Base-by-base conservation (phyloP, 2,888 invertebrate species). In the Macropis europaea region DNA sequence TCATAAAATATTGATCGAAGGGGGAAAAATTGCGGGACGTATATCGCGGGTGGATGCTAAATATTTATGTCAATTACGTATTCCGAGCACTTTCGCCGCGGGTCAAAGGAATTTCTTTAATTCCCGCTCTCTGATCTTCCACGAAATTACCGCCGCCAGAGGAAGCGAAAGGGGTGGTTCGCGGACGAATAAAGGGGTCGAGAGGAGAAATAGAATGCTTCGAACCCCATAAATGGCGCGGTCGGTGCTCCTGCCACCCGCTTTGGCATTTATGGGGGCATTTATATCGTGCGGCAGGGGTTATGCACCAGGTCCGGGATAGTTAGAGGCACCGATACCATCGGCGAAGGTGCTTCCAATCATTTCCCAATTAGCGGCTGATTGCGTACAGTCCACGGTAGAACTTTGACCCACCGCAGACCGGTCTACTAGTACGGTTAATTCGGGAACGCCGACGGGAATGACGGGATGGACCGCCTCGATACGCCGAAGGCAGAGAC, bases 311-410 rank as follows among this genome's bases (percentile, higher is more conserved):
- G 59, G 67, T 61, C 48, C 36, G 62, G 75, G 79, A 74, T 79
- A 76, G 82, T 79, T 80, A 76, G 67, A 77, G 76, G 63, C 68
- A 50, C 50, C 79, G 79, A 76, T 82, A 76, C 50, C 74, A 81
- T 80, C 84, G 76, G 62, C 64, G 66, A 66, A 75, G 82, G 79
- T 79, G 81, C 81, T 80, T 85, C 85, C 87, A 87, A 89, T 88
- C 85, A 88, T 86, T 88, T 83, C 81, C 84, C 86, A 88, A 89
- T 89, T 89, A 88, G 84, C 84, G 84, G 81, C 85, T 86, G 87
- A 89, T 87, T 88, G 88, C 88, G 82, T 84, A 82, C 75, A 82
- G 81, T 79, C 81, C 63, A 56, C 45, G 70, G 38, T 72, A 69
- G 81, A 77, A 81, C 67, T 76, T 73, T 64, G 68, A 63, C 67